These are phyloP conservation scores for Sander vitreus DNA, from an alignment of 2,113 vertebrate species.

Conservation along the genomic window DNA sequence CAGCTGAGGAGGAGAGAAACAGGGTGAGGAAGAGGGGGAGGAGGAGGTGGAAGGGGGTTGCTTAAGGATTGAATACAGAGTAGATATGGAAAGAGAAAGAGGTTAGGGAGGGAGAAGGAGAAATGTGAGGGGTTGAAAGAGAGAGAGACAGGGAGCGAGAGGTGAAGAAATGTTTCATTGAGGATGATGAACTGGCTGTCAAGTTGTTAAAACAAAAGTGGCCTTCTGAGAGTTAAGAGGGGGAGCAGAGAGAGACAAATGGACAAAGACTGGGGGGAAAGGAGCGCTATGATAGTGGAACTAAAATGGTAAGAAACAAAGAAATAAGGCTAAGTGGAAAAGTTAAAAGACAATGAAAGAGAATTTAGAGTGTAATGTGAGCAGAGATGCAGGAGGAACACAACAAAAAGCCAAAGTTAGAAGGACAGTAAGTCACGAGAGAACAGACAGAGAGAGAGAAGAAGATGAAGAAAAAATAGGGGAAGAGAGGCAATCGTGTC, in stretches of 20 bases:
- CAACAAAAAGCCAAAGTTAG: constrained; percentile 34
- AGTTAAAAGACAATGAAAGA: neutral
- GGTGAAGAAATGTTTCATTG: constrained; percentile 47
- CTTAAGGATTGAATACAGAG: constrained; percentile 57
- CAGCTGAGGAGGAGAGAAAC: constrained; percentile 67
- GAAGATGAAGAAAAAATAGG: constrained; percentile 32
- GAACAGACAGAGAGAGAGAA: constrained; percentile 13
- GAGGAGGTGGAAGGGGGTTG: constrained; percentile 8
- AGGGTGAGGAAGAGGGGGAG: constrained; percentile 24
- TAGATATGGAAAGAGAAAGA: constrained; percentile 33
- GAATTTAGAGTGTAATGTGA: neutral
- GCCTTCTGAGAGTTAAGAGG: constrained; percentile 54
- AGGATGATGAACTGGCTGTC: constrained; percentile 66
- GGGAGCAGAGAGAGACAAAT: constrained; percentile 60
- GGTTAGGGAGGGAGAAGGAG: constrained; percentile 22
- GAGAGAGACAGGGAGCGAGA: neutral
- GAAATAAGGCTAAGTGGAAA: neutral
- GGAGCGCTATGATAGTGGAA: constrained; percentile 8
- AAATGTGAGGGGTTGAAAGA: neutral
- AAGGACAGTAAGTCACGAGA: constrained; percentile 39
- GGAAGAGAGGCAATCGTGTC: constrained; percentile 64
- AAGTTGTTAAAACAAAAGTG: constrained; percentile 67
- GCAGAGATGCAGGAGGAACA: constrained; percentile 26
- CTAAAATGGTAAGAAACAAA: constrained; percentile 28
- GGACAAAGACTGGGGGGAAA: constrained; percentile 30